phyloP scores from a whole-genome alignment of 2,113 vertebrate genomes.

The Terrapene triunguis region DNA sequence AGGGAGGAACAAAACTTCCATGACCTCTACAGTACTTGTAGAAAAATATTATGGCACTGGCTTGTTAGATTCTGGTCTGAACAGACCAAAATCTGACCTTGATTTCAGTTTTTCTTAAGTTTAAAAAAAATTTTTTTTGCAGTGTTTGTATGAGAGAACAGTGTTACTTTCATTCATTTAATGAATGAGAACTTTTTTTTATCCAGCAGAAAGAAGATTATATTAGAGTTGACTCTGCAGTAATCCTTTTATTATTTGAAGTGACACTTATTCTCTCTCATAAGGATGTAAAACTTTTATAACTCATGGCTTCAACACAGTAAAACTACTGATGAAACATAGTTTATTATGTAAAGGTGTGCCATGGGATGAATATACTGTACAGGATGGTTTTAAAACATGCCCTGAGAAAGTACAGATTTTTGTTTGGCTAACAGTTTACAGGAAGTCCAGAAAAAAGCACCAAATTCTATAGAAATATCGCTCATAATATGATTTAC shows the following conservation, averaged over 20 bases:
- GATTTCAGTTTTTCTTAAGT: constrained; percentile 26
- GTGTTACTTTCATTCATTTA: not conserved
- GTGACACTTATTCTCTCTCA: constrained; percentile 38
- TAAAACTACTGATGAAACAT: constrained; percentile 1
- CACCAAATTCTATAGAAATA: not conserved
- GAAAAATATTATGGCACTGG: constrained; percentile 1
- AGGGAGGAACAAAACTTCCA: constrained; percentile 9
- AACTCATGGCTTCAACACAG: constrained; percentile 15
- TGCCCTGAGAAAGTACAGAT: not conserved
- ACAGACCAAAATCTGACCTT: constrained; percentile 27
- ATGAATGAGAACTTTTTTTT: not conserved
- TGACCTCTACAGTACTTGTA: not conserved
- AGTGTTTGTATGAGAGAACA: constrained; percentile 16
- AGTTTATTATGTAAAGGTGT: not conserved
- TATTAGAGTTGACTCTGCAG: not conserved
- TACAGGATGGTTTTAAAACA: not conserved
- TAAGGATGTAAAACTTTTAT: constrained; percentile 13
- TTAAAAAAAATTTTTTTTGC: not conserved
- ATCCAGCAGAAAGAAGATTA: not conserved
- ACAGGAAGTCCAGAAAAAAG: not conserved
- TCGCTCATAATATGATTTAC: not conserved
- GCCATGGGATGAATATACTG: not conserved
- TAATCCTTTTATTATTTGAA: constrained; percentile 33
- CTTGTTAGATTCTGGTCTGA: constrained; percentile 25
- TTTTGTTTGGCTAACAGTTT: not conserved